These are phyloP conservation scores for Bambusicola thoracicus DNA, from an alignment of 2,113 vertebrate species.

Conservation along the genomic window DNA sequence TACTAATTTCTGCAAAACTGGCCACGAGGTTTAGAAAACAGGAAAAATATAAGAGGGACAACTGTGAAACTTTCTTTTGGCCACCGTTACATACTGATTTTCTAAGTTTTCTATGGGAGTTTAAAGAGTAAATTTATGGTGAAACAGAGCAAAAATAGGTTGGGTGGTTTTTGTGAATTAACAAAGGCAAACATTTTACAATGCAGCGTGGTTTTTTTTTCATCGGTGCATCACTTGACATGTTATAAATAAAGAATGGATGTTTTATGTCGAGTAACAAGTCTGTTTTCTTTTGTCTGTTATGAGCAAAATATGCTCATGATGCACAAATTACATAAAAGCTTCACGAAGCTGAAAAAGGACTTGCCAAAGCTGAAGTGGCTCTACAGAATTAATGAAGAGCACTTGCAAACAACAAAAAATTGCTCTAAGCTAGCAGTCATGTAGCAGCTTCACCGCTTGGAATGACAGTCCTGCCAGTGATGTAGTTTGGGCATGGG, in stretches of 20 bases:
- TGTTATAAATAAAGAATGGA: not conserved
- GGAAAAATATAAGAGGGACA: not conserved
- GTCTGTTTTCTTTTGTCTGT: slow-evolving; percentile 6
- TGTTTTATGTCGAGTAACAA: not conserved
- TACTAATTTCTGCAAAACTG: not conserved
- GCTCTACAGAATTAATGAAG: slow-evolving; percentile 27
- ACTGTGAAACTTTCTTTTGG: not conserved
- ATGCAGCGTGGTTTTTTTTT: not conserved
- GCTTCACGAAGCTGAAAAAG: not conserved
- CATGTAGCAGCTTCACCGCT: not conserved
- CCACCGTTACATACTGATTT: not conserved
- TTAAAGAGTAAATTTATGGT: not conserved
- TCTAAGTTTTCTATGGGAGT: not conserved
- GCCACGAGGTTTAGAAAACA: not conserved
- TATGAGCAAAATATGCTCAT: not conserved
- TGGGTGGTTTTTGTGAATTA: not conserved
- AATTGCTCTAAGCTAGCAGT: not conserved
- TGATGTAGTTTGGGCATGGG: not conserved
- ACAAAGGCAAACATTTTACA: not conserved
- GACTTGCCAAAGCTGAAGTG: slow-evolving; percentile 24
- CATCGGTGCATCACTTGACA: not conserved
- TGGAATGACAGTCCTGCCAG: not conserved
- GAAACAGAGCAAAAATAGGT: not conserved
- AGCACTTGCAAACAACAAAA: not conserved
- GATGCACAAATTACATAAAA: slow-evolving; percentile 36